Evolutionary conservation across 2,888 invertebrate genomes (phyloP).

Genomic region (Ectobius pallidus): DNA sequence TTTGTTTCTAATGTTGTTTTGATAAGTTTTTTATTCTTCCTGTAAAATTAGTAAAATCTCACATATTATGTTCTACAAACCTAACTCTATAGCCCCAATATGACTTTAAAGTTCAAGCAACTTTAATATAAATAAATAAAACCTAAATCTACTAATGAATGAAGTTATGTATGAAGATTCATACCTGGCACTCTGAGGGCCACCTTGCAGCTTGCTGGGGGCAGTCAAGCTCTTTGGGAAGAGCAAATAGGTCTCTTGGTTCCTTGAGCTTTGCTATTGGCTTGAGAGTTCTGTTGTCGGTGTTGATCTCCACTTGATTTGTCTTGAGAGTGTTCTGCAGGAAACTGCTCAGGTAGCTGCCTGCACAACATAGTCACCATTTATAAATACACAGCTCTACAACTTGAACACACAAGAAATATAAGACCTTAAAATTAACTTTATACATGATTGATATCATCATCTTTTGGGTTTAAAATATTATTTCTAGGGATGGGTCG

Average conservation of each 20-base stretch:
- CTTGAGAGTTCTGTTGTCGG: conserved; percentile 67
- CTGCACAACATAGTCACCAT: conserved; percentile 49
- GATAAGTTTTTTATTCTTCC: no score
- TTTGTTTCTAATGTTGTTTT: no score
- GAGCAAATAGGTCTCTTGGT: conserved; percentile 73
- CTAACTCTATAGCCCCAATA: no score
- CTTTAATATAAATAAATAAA: no score
- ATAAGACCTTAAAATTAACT: background rate
- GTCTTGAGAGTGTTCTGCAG: conserved; percentile 69
- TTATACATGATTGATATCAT: background rate
- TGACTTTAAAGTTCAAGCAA: no score
- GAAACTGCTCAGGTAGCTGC: conserved; percentile 68
- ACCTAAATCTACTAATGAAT: no score
- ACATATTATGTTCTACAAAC: no score
- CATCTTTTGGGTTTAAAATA: no score
- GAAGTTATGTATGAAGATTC: conserved; percentile 22
- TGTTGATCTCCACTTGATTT: conserved; percentile 71
- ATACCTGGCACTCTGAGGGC: conserved; percentile 89
- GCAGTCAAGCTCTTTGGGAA: conserved; percentile 72
- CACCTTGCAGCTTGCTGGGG: conserved; percentile 82
- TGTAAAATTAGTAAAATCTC: no score
- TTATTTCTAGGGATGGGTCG: no score
- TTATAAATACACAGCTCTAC: no score
- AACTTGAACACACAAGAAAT: background rate
- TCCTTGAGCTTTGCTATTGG: conserved; percentile 70